Base-by-base conservation (phyloP, 1,140 invertebrate genomes). In the Drosophila albomicans region DNA sequence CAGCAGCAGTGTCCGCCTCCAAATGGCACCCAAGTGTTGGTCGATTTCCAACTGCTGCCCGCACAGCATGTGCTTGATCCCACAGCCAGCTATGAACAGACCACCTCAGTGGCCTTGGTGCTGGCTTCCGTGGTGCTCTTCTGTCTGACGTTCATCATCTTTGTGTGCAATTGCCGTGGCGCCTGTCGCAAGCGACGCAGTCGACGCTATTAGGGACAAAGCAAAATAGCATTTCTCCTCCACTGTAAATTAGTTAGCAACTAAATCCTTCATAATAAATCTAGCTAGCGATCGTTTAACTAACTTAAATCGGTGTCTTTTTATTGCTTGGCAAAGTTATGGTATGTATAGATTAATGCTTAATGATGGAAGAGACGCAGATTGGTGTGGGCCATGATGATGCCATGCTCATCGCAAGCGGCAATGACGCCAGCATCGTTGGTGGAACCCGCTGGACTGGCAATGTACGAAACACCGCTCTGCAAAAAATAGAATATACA, bases 341-440 rank as follows among this genome's bases (percentile, higher is more conserved):
- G 46, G 4, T 2, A 51, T 41, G 25, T 5, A 46, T 13, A 41
- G 11, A n/a, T 56, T 30, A 32, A 5, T 0, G n/a, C 3, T 96
- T 94, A 99, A 93, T 99, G 99, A 93, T 99, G 99, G 95, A 99
- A 99, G 1, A 99, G 94, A 71, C 99, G 94, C 2, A 99, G 92
- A 89, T 96, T 96, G n/a, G 98, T 99, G 88, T 99, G 98, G 43
- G 96, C 95, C 79, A 99, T 92, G 1, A 95, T 95, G 66, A 99
- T 98, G 30, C 95, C 95, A 89, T 99, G 97, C 77, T 99, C 96
- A 91, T 99, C 95, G 92, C 98, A 99, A 10, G 98, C 98, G 58
- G 96, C 93, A 72, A 98, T 97, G n/a, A 99, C 97, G 73, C 95
- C 95, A 41, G 95, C 94, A 92, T 99, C 99, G 89, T 99, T 99